Base-by-base conservation (phyloP, 2,888 invertebrate genomes). In the Spilarctia lutea region DNA sequence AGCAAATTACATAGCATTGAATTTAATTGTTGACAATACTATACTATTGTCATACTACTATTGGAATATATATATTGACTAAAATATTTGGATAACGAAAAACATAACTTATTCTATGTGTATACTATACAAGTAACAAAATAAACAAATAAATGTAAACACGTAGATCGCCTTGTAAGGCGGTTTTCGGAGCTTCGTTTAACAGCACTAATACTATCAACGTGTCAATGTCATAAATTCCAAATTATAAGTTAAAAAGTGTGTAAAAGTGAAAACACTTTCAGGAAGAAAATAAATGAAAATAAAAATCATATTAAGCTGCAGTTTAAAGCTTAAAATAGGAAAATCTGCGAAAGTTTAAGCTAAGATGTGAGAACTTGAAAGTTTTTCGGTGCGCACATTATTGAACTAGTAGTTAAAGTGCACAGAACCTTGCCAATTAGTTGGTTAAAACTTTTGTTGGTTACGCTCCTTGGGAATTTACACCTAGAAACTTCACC, bases 361-460 rank as follows among this genome's bases (percentile, higher is more conserved):
- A 70, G 48, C 75, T 65, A 73, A 83, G 81, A 78, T 73, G 79
- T 71, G 77, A 76, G 78, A 84, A 84, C 82, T 86, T 80, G 35
- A 75, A 85, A 86, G 85, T 86, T 88, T 89, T 86, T 83, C 81
- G 80, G 84, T 82, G 83, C 81, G 80, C 83, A 85, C 83, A 86
- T 87, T 88, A 89, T 88, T 87, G 88, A 87, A 89, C 85, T 87
- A 89, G 88, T 90, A 92, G 92, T 91, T 89, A 87, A 90, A 92
- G 90, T 88, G 88, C 86, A 85, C 85, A 85, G 87, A 94, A 94
- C 89, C 93, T 92, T 86, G 86, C 91, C 92, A 93, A 94, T 94
- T 92, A 91, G 90, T 89, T 88, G 82, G 86, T 83, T 79, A 80
- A 75, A 90, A 91, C 86, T 90, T 91, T 79, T 87, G 84, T 86